A percentile compares a stretch with the other conserved stretches of the same genome.
These are phyloP conservation scores for Lycaena phlaeas DNA, from an alignment of 2,888 invertebrate genomes.

Conservation along the genomic window DNA sequence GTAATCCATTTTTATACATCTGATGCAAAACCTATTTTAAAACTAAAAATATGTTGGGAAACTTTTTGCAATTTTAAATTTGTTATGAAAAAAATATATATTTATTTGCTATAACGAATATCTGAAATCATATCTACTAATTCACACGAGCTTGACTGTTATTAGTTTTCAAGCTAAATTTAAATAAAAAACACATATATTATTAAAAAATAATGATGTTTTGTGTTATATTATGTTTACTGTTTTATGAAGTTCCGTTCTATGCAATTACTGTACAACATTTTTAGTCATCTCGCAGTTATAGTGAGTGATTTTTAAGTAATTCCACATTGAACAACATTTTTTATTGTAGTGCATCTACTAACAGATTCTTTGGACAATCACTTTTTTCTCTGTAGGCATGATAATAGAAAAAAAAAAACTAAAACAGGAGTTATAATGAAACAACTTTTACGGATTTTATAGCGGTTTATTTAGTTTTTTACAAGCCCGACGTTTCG, in stretches of 20 bases:
- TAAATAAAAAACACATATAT: neutral
- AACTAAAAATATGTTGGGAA: neutral
- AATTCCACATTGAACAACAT: too few relatives aligned
- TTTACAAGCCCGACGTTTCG: too few relatives aligned
- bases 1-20: too few relatives aligned
- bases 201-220: neutral
- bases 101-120: slow-evolving; percentile 25
- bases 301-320: slow-evolving; percentile 3
- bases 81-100: too few relatives aligned
- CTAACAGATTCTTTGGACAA: too few relatives aligned
- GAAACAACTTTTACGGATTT: too few relatives aligned
- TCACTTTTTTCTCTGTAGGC: neutral
- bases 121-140: slow-evolving; percentile 51
- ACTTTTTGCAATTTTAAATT: neutral
- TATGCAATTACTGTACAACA: neutral
- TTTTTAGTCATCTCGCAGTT: neutral
- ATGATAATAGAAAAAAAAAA: too few relatives aligned
- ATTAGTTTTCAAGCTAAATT: slow-evolving; percentile 14
- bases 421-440: too few relatives aligned
- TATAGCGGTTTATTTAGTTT: too few relatives aligned
- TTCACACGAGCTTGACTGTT: slow-evolving; percentile 26
- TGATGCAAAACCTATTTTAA: neutral
- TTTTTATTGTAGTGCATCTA: too few relatives aligned
- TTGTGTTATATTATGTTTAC: neutral
- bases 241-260: neutral